A percentile compares a stretch with the other conserved stretches of the same genome.
These are phyloP conservation scores for Serilophus lunatus DNA, from an alignment of 2,113 vertebrate species.

Conservation along the genomic window DNA sequence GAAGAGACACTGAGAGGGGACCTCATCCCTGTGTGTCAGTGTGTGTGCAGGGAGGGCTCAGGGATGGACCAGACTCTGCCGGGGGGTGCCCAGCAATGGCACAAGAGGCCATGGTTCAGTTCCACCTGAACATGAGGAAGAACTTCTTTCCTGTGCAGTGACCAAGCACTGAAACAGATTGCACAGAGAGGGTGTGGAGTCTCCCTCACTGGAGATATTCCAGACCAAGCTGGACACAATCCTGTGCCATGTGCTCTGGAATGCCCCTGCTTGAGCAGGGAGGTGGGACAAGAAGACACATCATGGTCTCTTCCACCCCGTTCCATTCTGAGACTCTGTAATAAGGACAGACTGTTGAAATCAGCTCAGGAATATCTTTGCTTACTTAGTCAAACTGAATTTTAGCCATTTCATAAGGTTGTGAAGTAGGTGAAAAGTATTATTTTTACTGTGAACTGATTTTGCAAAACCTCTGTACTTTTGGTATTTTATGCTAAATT, in stretches of 20 bases:
- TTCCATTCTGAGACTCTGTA: not conserved
- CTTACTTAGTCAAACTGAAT: not conserved
- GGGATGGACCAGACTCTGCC: not conserved
- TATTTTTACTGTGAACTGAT: not conserved
- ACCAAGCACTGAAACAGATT: rapidly evolving
- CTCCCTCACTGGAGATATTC: not conserved
- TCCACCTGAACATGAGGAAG: not conserved
- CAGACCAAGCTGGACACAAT: rapidly evolving
- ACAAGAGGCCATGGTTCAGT: not conserved
- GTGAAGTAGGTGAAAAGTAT: not conserved
- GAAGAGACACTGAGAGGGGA: rapidly evolving
- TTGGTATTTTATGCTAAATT: not conserved
- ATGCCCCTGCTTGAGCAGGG: not conserved
- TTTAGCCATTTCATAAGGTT: not conserved
- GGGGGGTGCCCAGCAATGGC: rapidly evolving
- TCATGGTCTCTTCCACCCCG: rapidly evolving
- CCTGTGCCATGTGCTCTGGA: too few species aligned
- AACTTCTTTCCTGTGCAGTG: not conserved
- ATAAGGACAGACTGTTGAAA: not conserved
- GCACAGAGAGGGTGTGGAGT: not conserved
- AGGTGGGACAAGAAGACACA: rapidly evolving
- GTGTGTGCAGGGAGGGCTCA: not conserved
- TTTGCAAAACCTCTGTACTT: not conserved
- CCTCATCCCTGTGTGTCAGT: not conserved
- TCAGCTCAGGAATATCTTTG: not conserved